Conservation (phyloP, 2,888 invertebrate species). For the Elegia similella region DNA sequence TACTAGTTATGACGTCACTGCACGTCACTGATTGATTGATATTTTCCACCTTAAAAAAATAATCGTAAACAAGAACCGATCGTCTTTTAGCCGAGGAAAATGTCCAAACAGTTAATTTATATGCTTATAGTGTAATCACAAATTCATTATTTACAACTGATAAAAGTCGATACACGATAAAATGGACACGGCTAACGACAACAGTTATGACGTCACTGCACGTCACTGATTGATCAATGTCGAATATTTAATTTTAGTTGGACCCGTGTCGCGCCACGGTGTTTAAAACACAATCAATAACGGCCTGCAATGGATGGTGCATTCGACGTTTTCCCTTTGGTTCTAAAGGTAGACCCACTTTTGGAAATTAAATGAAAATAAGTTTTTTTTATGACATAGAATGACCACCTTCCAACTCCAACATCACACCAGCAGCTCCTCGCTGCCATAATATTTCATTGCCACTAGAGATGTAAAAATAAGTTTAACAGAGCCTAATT, state of each 20-base stretch:
- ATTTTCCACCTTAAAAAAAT: no score
- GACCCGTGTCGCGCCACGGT: conserved; percentile 31
- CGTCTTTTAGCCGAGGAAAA: no score
- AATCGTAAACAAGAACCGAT: no score
- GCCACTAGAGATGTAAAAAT: no score
- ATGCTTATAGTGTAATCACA: no score
- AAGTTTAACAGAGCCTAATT: no score
- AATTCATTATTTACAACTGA: neutral
- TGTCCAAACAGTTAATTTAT: no score
- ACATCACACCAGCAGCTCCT: no score
- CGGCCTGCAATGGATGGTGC: conserved; percentile 20
- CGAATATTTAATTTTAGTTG: conserved; percentile 46
- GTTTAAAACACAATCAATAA: conserved; percentile 55
- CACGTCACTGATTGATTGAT: conserved; percentile 53
- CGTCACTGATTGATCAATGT: conserved; percentile 49
- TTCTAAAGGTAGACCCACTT: neutral
- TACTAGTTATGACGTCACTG: conserved; percentile 31
- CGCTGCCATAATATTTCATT: no score
- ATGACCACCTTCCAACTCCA: no score
- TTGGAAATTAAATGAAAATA: no score
- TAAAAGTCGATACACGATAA: neutral
- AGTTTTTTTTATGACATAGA: no score
- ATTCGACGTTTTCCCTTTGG: neutral
- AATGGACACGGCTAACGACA: conserved; percentile 27
- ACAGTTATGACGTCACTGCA: conserved; percentile 30